These are phyloP conservation scores for Prunella fulvescens DNA, from an alignment of 2,113 vertebrate genomes.

Conservation along the genomic window DNA sequence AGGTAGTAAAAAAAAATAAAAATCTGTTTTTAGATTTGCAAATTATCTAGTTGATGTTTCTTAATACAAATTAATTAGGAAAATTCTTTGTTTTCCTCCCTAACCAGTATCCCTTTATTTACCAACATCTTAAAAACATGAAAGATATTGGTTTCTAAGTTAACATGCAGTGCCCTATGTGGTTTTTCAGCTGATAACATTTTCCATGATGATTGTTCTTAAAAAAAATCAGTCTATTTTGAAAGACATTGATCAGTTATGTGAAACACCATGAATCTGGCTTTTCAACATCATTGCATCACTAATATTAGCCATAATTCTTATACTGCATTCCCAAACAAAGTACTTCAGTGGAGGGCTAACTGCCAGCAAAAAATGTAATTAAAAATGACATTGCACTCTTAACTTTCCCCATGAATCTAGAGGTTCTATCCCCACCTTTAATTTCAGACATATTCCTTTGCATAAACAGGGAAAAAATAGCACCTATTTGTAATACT, in stretches of 20 bases:
- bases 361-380: neutral
- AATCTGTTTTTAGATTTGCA: neutral
- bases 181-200: neutral
- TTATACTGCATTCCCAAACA: neutral
- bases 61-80: neutral
- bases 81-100: neutral
- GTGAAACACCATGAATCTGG: neutral
- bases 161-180: neutral
- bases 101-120: neutral
- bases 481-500: neutral
- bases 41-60: neutral
- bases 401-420: neutral
- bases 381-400: neutral
- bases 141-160: neutral
- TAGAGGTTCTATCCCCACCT: neutral
- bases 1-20: neutral
- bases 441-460: neutral
- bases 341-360: neutral
- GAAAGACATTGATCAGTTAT: neutral
- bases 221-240: neutral
- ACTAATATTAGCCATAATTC: neutral
- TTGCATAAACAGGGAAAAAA: neutral
- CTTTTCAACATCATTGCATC: neutral
- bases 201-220: neutral
- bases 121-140: neutral